A percentile compares a stretch with the other conserved stretches of the same genome.
Conservation (phyloP, 1,140 invertebrate genomes). For the Laupala kohalensis region DNA sequence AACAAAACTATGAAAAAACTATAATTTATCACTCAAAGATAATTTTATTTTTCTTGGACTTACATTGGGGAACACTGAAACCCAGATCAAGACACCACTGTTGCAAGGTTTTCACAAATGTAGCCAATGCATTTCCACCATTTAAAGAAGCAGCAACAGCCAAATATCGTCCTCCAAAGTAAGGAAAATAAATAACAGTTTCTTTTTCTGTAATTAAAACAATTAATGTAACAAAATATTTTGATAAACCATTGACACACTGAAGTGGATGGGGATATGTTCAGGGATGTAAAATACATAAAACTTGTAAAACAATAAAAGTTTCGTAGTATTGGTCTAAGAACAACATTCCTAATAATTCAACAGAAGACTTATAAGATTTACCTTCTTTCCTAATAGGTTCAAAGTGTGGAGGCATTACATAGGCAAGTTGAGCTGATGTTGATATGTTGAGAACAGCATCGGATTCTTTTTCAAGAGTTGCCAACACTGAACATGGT, state of each 20-base stretch:
- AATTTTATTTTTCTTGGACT: constrained; percentile 12
- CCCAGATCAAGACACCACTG: constrained; percentile 68
- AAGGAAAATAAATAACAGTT: constrained; percentile 63
- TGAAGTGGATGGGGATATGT: too few relatives aligned
- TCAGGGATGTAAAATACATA: too few relatives aligned
- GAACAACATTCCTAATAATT: not conserved
- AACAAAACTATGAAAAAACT: constrained; percentile 16
- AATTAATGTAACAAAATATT: constrained; percentile 14
- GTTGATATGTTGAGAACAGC: constrained; percentile 79
- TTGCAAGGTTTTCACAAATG: constrained; percentile 69
- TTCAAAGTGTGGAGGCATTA: constrained; percentile 31
- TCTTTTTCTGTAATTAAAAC: constrained; percentile 12
- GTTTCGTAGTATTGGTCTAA: too few relatives aligned
- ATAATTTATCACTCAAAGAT: not conserved
- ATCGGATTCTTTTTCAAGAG: constrained; percentile 49
- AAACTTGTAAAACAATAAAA: too few relatives aligned
- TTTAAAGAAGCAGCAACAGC: constrained; percentile 76
- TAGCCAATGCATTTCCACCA: constrained; percentile 72
- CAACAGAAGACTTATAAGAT: not conserved
- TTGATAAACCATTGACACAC: not conserved
- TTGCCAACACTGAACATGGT: constrained; percentile 69
- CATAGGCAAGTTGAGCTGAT: constrained; percentile 68
- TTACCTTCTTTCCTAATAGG: constrained; percentile 3
- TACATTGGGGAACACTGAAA: constrained; percentile 56
- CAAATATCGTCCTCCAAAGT: constrained; percentile 59